A percentile compares a stretch with the other conserved stretches of the same genome.
phyloP scores from a whole-genome alignment of 1,140 invertebrate genomes.

The Philopotamus ludificatus region DNA sequence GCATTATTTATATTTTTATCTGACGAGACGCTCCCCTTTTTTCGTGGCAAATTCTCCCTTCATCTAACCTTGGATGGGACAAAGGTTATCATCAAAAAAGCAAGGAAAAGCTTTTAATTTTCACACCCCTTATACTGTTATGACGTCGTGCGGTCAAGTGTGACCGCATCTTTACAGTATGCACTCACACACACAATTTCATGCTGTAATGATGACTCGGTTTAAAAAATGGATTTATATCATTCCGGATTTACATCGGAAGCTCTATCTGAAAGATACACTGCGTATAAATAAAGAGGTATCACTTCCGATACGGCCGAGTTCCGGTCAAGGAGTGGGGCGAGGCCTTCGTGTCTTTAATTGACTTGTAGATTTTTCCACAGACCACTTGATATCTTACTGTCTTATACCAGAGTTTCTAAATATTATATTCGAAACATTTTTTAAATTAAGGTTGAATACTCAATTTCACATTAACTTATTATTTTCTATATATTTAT shows the following conservation, averaged over 20 bases:
- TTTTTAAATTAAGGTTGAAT: too few species aligned
- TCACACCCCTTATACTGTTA: slow-evolving; percentile 26
- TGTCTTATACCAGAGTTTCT: too few species aligned
- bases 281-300: slow-evolving; percentile 17
- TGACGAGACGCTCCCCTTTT: slow-evolving; percentile 25
- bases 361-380: slow-evolving; percentile 35
- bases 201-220: not conserved
- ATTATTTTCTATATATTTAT: too few species aligned
- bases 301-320: slow-evolving; percentile 1
- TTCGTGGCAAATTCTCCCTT: slow-evolving; percentile 14
- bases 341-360: slow-evolving; percentile 33
- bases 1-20: too few species aligned
- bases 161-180: slow-evolving; percentile 13
- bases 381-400: slow-evolving; percentile 10
- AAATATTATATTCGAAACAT: too few species aligned
- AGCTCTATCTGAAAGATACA: slow-evolving; percentile 13
- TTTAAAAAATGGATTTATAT: not conserved
- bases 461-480: too few species aligned
- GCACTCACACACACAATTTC: not conserved
- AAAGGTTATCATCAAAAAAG: slow-evolving; percentile 34
- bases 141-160: slow-evolving; percentile 1
- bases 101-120: slow-evolving; percentile 43
- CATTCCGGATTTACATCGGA: slow-evolving; percentile 2
- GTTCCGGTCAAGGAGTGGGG: slow-evolving; percentile 1
- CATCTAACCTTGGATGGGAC: too few species aligned